Evolutionary conservation across 2,113 vertebrate genomes (phyloP), one percentile per base, ranked within the genome.

Genomic region (Typhlomys cinereus): DNA sequence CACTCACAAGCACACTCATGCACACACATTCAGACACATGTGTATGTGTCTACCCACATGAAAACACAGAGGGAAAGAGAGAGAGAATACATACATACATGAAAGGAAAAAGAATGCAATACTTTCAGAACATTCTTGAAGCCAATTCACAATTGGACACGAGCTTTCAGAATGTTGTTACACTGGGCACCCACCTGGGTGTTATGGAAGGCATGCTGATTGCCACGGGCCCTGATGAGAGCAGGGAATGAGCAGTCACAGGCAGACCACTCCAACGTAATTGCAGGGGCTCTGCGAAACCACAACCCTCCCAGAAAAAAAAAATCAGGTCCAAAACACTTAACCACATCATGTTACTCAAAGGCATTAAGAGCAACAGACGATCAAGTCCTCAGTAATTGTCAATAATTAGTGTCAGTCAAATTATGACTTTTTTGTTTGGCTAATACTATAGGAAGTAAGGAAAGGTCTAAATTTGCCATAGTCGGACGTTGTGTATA

Each of bases 171-270:
- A 66, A 20, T 20, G 66, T 13, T 14, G 0, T 21, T 4, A 2
- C 41, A 21, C 10, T 5, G 23, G 41, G 36, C 23, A 41, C 81
- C 12, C 9, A 62, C 6, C n/a, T n/a, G 27, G 0, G 7, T 9
- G 36, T 3, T 36, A 13, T 5, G 21, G 27, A 17, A 1, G 14
- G 11, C 15, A 0, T 0, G 12, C 7, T 6, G 14, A 44, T 0
- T 13, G 12, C 1, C 0, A 4, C 5, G 20, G 2, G 3, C 1
- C 41, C 50, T 27, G 8, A 25, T 25, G 0, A 21, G 15, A 13
- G 46, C 23, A 7, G 50, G 17, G 21, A 4, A 14, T 31, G 74
- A 67, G 57, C 59, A 46, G 17, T 59, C 46, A 48, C 0, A 85
- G 84, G n/a, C 66, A 76, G 36, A n/a, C 23, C 36, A 59, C 20